A percentile compares a stretch with the other conserved stretches of the same genome.
Conservation (phyloP, 2,888 invertebrate species). For the Pseudeuparius sepicola region DNA sequence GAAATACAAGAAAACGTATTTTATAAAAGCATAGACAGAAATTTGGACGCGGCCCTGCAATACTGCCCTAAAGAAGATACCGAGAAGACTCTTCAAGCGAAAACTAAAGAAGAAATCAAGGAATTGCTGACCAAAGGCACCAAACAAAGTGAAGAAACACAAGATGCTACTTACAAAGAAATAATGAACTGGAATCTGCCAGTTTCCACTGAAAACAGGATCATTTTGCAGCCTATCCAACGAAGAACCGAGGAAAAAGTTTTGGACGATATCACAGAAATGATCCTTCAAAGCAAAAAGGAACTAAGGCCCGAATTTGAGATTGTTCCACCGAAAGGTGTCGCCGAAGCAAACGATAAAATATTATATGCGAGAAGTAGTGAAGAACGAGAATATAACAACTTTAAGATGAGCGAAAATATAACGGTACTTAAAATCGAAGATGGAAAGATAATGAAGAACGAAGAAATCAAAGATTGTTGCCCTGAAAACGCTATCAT, state of each 20-base stretch:
- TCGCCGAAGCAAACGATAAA: slow-evolving; percentile 24
- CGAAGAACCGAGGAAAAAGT: slow-evolving; percentile 16
- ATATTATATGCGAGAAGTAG: slow-evolving; percentile 21
- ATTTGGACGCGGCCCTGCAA: too few species aligned
- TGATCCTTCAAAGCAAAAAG: slow-evolving; percentile 19
- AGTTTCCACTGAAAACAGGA: slow-evolving; percentile 23
- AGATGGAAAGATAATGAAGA: slow-evolving; percentile 2
- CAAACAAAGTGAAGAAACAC: slow-evolving; percentile 15
- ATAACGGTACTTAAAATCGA: slow-evolving; percentile 18
- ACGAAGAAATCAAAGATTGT: too few species aligned
- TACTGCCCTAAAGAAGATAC: too few species aligned
- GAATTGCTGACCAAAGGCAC: slow-evolving; percentile 11
- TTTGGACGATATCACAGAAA: slow-evolving; percentile 21
- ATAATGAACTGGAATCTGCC: slow-evolving; percentile 32
- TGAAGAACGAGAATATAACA: background rate
- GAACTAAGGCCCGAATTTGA: slow-evolving; percentile 22
- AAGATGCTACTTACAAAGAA: slow-evolving; percentile 29
- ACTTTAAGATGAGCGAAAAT: slow-evolving; percentile 14
- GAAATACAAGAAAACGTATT: too few species aligned
- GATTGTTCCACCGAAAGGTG: slow-evolving; percentile 23
- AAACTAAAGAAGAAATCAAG: slow-evolving; percentile 22
- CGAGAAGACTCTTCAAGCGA: slow-evolving; percentile 15
- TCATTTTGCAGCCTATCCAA: slow-evolving; percentile 27
- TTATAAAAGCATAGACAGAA: too few species aligned
- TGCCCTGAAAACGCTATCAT: too few species aligned